Conservation (phyloP, 2,797 vertebrate genomes). For the Fistularia commersonii region DNA sequence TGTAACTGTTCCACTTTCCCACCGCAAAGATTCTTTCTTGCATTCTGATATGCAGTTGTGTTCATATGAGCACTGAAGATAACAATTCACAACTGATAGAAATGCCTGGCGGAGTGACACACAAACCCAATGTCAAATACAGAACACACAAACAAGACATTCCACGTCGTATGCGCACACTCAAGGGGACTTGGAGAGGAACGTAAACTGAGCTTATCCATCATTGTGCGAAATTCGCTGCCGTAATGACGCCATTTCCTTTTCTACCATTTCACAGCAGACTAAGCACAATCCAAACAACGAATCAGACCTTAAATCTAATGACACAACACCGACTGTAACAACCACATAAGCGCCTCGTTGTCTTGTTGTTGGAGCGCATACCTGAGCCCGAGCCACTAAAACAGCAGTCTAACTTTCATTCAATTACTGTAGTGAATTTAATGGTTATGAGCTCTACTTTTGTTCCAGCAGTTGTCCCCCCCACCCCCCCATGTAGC, state of each 20-base stretch:
- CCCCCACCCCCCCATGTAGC: slow-evolving; percentile 53
- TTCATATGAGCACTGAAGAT: slow-evolving; percentile 44
- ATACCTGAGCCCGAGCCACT: slow-evolving; percentile 48
- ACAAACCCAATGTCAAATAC: slow-evolving; percentile 36
- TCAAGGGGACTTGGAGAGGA: slow-evolving; percentile 15
- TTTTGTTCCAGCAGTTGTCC: slow-evolving; percentile 45
- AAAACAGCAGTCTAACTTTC: slow-evolving; percentile 62
- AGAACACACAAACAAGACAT: slow-evolving; percentile 24
- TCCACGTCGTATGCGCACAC: slow-evolving; percentile 7
- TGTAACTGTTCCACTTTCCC: slow-evolving; percentile 37
- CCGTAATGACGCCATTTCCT: slow-evolving; percentile 20
- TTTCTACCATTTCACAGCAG: slow-evolving; percentile 53
- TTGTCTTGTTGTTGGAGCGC: slow-evolving; percentile 45
- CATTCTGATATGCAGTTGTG: slow-evolving; percentile 54
- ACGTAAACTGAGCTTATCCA: slow-evolving; percentile 36
- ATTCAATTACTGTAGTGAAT: slow-evolving; percentile 62
- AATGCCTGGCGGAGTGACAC: slow-evolving; percentile 45
- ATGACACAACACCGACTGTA: slow-evolving; percentile 51
- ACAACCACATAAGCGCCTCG: slow-evolving; percentile 33
- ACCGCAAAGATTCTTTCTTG: slow-evolving; percentile 29
- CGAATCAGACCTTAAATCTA: slow-evolving; percentile 43
- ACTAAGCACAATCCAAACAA: slow-evolving; percentile 41
- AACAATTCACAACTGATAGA: slow-evolving; percentile 53
- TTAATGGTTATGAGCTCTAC: slow-evolving; percentile 63
- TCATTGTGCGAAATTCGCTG: slow-evolving; percentile 53